Evolutionary conservation across 2,797 vertebrate genomes (phyloP).

Genomic region (Pantherophis vulpinus): DNA sequence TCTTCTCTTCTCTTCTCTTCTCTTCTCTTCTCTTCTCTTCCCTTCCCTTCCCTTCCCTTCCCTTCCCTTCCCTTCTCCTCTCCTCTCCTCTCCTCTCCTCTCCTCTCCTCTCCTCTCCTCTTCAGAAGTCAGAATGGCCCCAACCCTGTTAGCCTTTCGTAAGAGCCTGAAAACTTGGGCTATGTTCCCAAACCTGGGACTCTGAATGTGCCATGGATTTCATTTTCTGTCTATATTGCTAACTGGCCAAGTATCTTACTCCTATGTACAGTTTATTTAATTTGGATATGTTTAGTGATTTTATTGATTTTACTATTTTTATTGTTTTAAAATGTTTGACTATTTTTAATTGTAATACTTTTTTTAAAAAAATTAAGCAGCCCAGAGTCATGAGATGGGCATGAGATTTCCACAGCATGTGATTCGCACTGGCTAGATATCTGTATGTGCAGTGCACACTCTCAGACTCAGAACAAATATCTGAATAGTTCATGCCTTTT

Average conservation of each 20-base stretch:
- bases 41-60: no score
- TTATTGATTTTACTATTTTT: not conserved
- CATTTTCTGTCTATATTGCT: not conserved
- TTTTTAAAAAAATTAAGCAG: not conserved
- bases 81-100: no score
- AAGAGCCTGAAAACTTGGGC: not conserved
- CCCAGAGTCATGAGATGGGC: not conserved
- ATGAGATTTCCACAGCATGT: not conserved
- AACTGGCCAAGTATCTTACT: not conserved
- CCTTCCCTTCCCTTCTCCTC: no score
- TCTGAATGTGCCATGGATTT: not conserved
- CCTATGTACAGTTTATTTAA: not conserved
- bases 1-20: no score
- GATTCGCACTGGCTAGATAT: not conserved
- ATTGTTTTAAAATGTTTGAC: not conserved
- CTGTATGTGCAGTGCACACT: not conserved
- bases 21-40: no score
- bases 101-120: no score
- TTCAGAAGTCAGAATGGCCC: not conserved
- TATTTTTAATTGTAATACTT: not conserved
- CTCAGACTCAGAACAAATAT: not conserved
- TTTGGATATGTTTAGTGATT: not conserved
- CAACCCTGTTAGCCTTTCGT: not conserved
- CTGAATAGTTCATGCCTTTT: not conserved
- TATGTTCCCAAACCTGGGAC: not conserved